A percentile compares a stretch with the other conserved stretches of the same genome.
Evolutionary conservation across 2,113 vertebrate genomes (phyloP).

Genomic region (Mixornis gularis): DNA sequence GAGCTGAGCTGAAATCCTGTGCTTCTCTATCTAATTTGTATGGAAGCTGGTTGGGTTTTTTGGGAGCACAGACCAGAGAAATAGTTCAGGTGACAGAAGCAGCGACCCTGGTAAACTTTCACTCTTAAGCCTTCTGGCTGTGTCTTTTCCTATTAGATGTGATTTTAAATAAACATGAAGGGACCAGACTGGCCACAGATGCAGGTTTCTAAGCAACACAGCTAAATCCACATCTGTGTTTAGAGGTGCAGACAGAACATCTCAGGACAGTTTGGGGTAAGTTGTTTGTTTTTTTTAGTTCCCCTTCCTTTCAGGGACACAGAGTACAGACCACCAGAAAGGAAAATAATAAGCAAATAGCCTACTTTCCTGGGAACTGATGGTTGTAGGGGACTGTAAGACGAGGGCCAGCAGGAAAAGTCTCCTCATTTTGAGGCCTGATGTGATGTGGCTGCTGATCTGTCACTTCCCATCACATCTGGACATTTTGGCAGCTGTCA

Average conservation of each 20-base stretch:
- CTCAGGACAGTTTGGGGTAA: neutral
- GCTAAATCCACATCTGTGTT: neutral
- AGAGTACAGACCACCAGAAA: neutral
- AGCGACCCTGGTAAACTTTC: conserved; percentile 40
- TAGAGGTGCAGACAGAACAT: neutral
- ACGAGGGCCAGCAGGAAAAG: neutral
- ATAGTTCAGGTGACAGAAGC: conserved; percentile 20
- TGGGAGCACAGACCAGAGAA: neutral
- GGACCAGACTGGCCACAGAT: conserved; percentile 16
- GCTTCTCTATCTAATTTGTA: neutral
- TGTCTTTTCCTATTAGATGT: conserved; percentile 40
- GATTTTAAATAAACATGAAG: conserved; percentile 61
- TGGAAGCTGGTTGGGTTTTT: neutral
- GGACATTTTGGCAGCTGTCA: neutral
- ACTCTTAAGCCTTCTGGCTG: conserved; percentile 22
- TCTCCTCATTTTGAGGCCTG: neutral
- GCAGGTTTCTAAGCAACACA: conserved; percentile 42
- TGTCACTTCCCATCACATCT: neutral
- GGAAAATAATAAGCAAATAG: neutral
- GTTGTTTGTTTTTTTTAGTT: neutral
- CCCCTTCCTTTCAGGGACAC: neutral
- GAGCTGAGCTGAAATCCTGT: neutral
- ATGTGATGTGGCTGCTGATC: neutral
- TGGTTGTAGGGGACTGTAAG: neutral
- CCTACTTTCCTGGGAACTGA: neutral